Conservation (phyloP, 2,797 vertebrate species). For the Pteronotus mesoamericanus region DNA sequence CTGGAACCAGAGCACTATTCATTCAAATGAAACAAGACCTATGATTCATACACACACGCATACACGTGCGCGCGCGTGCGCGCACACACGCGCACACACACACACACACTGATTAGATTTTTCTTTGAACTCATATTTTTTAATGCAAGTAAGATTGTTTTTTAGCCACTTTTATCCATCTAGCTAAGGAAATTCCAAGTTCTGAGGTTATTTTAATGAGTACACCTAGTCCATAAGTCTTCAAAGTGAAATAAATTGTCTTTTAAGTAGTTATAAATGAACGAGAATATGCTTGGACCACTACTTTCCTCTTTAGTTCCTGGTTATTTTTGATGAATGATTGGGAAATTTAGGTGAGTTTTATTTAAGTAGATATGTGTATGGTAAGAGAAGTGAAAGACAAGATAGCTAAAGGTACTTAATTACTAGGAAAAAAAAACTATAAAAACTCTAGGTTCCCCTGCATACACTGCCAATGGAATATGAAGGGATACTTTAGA, state of each 20-base stretch:
- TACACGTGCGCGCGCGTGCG: too few relatives aligned
- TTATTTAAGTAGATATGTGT: background rate
- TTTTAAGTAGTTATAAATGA: constrained; percentile 1
- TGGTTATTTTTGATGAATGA: background rate
- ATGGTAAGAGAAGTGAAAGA: background rate
- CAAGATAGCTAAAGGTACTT: background rate
- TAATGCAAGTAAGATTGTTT: background rate
- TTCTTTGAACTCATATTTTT: background rate
- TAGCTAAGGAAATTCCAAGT: background rate
- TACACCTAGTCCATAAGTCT: background rate
- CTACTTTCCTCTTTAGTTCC: background rate
- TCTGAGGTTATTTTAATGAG: background rate
- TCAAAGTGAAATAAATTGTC: background rate
- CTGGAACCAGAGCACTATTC: background rate
- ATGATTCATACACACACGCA: too few relatives aligned
- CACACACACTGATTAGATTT: background rate
- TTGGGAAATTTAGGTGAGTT: background rate
- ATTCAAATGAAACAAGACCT: background rate
- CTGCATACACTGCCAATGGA: background rate
- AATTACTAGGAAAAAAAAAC: background rate
- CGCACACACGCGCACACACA: too few relatives aligned
- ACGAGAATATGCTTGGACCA: background rate
- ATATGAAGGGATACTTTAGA: background rate
- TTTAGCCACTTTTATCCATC: background rate
- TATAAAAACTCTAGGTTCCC: background rate